Conservation (phyloP, 2,888 invertebrate genomes). For the Athalia cordata region DNA sequence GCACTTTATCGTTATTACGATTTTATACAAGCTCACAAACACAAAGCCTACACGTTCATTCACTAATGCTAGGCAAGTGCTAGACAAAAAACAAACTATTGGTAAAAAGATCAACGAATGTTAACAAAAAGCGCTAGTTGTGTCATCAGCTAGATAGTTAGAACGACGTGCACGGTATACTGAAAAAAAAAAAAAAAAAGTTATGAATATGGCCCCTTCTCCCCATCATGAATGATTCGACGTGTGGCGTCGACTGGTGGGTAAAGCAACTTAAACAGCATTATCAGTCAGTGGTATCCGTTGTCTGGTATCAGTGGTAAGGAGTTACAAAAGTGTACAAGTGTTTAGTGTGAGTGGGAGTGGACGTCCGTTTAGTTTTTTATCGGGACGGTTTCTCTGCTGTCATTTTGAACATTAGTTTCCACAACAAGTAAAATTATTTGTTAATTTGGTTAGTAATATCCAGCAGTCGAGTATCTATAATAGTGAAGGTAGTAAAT, state of each 20-base stretch:
- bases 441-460: not conserved
- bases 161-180: not conserved
- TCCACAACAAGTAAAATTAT: not conserved
- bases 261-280: too few relatives aligned
- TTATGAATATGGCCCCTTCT: constrained; percentile 1
- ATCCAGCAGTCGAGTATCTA: not conserved
- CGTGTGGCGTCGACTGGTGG: too few relatives aligned
- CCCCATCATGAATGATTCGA: not conserved
- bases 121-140: constrained; percentile 13
- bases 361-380: constrained; percentile 8
- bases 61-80: not conserved
- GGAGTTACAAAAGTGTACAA: too few relatives aligned
- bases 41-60: too few relatives aligned
- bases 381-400: constrained; percentile 1
- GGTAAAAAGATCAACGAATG: not conserved
- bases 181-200: too few relatives aligned
- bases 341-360: constrained; percentile 10
- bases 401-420: constrained; percentile 17
- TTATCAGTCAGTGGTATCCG: too few relatives aligned
- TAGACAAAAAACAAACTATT: not conserved
- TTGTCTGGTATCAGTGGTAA: too few relatives aligned
- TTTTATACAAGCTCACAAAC: too few relatives aligned
- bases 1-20: too few relatives aligned
- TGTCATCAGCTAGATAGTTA: not conserved
- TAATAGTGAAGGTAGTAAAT: constrained; percentile 1